Conservation (phyloP, 2,888 invertebrate genomes). For the Creontiades dilutus region DNA sequence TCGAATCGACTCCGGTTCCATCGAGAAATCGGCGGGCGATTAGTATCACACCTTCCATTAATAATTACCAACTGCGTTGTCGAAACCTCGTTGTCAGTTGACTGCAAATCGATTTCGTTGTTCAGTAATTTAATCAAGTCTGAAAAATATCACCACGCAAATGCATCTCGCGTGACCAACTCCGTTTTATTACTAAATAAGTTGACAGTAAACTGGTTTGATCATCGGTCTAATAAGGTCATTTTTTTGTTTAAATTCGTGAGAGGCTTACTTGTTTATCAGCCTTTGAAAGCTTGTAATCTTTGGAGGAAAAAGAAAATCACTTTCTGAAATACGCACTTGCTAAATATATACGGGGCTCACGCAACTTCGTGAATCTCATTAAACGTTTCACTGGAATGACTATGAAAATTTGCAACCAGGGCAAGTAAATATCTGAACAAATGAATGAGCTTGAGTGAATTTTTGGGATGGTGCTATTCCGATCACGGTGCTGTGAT, state of each 20-base stretch:
- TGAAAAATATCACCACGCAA: background rate
- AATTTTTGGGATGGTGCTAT: too few species aligned
- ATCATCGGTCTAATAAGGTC: background rate
- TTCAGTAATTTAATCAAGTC: background rate
- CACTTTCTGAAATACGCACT: background rate
- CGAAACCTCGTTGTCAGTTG: background rate
- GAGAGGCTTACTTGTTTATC: background rate
- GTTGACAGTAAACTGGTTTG: background rate
- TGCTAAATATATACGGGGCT: background rate
- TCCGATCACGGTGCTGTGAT: too few species aligned
- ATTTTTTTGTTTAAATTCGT: background rate
- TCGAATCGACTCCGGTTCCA: background rate
- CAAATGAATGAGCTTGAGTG: too few species aligned
- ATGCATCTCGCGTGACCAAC: constrained; percentile 31
- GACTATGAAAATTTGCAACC: background rate
- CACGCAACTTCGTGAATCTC: background rate
- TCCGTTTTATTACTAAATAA: constrained; percentile 3
- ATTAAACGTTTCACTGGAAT: background rate
- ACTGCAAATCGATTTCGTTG: constrained; percentile 6
- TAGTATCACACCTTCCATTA: constrained; percentile 4
- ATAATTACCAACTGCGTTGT: background rate
- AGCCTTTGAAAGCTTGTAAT: constrained; percentile 14
- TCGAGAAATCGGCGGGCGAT: background rate
- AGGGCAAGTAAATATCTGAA: too few species aligned
- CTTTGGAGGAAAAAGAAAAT: background rate